Evolutionary conservation across 2,888 invertebrate genomes (phyloP), one percentile per base, ranked within the genome.

Genomic region (Dynastes maya): DNA sequence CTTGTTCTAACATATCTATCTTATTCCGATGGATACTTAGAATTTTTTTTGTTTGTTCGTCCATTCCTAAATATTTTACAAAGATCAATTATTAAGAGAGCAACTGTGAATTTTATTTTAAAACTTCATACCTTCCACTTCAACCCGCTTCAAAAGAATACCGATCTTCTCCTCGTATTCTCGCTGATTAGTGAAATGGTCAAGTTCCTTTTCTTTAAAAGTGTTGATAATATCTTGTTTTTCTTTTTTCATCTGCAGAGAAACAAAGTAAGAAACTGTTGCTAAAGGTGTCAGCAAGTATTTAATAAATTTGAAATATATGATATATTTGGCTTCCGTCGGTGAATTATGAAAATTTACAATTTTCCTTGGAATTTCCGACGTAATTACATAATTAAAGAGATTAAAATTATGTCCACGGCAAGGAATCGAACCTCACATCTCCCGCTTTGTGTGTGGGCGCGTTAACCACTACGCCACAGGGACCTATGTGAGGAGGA

Each of bases 111-210:
- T 58, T 22, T 5, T 37, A 45, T 79, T 71, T 78, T 71, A 11
- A 58, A 53, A 49, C 40, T 22, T 82, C 81, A 81, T 84, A 87
- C 83, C 82, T 82, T 83, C 83, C 64, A 78, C 82, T 77, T 83
- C 85, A 40, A 83, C 82, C n/a, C 85, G 72, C 9, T 55, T 40
- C 29, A 88, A 80, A 37, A 88, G 81, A 8, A 87, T 82, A 0
- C 85, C 79, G 16, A 88, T 85, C 80, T 87, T 88, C 71, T 89
- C 88, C 79, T 89, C 88, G 72, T 87, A 84, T 27, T 87, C 86
- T 64, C 85, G 84, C 70, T 87, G 84, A n/a, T 86, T 71, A 64
- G 85, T 81, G 5, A 81, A 82, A 32, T 84, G 45, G 63, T 83
- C 85, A 79, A 84, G 83, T 79, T 82, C 80, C 37, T 82, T 82